Evolutionary conservation across 1,140 invertebrate species (phyloP).

Genomic region (Drosophila mojavensis): DNA sequence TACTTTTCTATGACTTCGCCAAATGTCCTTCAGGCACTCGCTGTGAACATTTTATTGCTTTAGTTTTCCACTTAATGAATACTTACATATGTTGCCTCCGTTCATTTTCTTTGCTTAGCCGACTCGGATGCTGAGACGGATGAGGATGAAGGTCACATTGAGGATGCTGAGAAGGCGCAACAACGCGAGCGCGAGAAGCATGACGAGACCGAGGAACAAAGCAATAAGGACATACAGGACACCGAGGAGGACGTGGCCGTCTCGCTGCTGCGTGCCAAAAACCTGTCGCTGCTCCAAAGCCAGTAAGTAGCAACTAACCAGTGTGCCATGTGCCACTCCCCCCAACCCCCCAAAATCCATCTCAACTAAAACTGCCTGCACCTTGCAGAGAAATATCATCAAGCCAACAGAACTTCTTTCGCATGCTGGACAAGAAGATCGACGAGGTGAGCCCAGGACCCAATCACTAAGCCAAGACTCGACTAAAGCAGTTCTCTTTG

Average conservation of each 20-base stretch:
- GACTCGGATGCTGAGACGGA: conserved; percentile 83
- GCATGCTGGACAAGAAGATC: conserved; percentile 95
- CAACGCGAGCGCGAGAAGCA: conserved; percentile 80
- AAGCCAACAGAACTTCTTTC: conserved; percentile 95
- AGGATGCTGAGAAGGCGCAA: conserved; percentile 76
- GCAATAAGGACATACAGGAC: conserved; percentile 82
- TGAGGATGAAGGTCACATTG: conserved; percentile 83
- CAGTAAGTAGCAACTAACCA: conserved; percentile 66
- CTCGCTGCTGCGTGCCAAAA: conserved; percentile 82
- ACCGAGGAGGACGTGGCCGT: conserved; percentile 82
- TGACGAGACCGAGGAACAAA: conserved; percentile 79
- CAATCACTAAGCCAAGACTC: neutral
- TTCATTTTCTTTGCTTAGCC: conserved; percentile 40
- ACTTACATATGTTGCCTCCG: conserved; percentile 46
- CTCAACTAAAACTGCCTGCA: conserved; percentile 55
- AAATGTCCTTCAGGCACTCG: conserved; percentile 18
- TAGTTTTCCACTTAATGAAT: conserved; percentile 33
- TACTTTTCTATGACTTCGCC: conserved; percentile 22
- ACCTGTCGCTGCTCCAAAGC: conserved; percentile 82
- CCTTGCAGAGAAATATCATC: conserved; percentile 91
- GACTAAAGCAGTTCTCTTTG: neutral
- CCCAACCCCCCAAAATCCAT: conserved; percentile 23
- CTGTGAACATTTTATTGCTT: conserved; percentile 32
- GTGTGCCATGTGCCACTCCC: conserved; percentile 1
- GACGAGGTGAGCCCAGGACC: conserved; percentile 88